These are phyloP conservation scores for Apodemia duryi DNA, from an alignment of 2,888 invertebrate species.

Conservation along the genomic window DNA sequence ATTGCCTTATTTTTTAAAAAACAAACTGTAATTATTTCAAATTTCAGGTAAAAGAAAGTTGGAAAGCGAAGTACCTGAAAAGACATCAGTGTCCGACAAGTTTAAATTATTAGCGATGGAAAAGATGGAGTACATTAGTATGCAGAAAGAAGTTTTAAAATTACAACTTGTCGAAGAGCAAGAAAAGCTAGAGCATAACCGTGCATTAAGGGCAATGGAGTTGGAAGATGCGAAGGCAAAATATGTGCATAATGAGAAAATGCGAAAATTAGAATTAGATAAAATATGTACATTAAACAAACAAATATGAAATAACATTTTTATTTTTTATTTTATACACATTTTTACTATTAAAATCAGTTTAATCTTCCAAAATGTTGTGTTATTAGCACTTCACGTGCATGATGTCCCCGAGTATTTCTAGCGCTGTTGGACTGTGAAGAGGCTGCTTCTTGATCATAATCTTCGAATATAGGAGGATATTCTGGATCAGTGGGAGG, in stretches of 20 bases:
- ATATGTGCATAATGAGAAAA: neutral
- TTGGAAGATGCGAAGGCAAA: slow-evolving; percentile 5
- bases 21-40: neutral
- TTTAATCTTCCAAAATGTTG: neutral
- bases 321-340: too few species aligned
- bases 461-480: neutral
- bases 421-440: neutral
- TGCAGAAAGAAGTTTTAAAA: slow-evolving; percentile 1
- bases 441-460: neutral
- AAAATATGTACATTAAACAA: neutral
- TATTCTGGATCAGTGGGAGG: neutral
- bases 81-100: neutral
- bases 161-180: slow-evolving; percentile 1
- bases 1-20: neutral
- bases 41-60: slow-evolving; percentile 3
- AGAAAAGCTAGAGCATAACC: neutral
- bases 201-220: neutral
- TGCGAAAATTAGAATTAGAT: neutral
- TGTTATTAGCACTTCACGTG: neutral
- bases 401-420: neutral
- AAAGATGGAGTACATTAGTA: neutral
- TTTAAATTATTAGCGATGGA: neutral
- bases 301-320: neutral
- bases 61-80: neutral
- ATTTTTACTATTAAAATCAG: neutral